These are phyloP conservation scores for Sapajus apella DNA, from an alignment of 2,113 vertebrate genomes.

Conservation along the genomic window DNA sequence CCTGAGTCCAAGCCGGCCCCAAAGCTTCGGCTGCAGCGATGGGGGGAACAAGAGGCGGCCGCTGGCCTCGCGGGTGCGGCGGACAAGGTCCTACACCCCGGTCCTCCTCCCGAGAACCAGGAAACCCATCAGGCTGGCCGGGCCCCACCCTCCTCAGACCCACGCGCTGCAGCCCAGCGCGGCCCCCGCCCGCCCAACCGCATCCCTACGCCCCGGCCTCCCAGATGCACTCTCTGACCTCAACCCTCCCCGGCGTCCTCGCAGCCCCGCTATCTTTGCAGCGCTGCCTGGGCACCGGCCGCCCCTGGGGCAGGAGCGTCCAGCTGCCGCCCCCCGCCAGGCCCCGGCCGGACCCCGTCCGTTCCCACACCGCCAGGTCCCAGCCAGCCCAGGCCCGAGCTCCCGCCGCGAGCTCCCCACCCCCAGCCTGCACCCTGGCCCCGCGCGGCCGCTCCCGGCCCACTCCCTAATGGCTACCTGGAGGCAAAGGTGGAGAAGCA, in stretches of 20 bases:
- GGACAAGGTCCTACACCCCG: not conserved
- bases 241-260: slow-evolving; percentile 9
- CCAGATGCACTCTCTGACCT: slow-evolving; percentile 45
- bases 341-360: not conserved
- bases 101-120: not conserved
- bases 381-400: slow-evolving; percentile 3
- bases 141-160: not conserved
- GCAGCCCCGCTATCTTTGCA: not conserved
- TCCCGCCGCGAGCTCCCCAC: not conserved
- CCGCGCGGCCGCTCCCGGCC: slow-evolving; percentile 3
- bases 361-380: not conserved
- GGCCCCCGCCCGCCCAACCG: not conserved
- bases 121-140: slow-evolving; percentile 10
- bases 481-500: slow-evolving; percentile 74
- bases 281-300: not conserved
- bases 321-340: not conserved
- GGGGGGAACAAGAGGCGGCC: not conserved
- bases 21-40: not conserved
- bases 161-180: not conserved
- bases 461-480: slow-evolving; percentile 87
- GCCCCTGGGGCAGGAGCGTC: not conserved
- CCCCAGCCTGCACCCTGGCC: slow-evolving; percentile 16
- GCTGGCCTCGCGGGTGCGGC: not conserved
- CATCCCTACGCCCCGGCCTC: not conserved
- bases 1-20: not conserved